Evolutionary conservation across 2,113 vertebrate genomes (phyloP), one percentile per base, ranked within the genome.

Genomic region (Phaethornis superciliosus): DNA sequence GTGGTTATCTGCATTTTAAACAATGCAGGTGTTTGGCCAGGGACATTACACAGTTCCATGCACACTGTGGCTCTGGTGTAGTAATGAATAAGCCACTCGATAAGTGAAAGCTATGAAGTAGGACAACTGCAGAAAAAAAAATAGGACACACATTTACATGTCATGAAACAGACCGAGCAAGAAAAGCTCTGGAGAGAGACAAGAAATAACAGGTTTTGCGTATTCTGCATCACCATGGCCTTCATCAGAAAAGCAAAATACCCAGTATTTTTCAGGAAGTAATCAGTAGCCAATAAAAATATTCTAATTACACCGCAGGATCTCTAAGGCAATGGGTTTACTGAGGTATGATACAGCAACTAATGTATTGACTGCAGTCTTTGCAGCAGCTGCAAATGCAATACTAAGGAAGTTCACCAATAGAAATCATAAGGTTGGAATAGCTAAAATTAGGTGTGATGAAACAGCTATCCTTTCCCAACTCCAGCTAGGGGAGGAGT

Each of bases 41-140:
- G 55, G 77, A 22, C 46, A 23, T 37, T 22, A 21, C 1, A 14
- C 15, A 10, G 28, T 8, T 21, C 33, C 70, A 69, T 47, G 16
- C 40, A 15, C 12, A 4, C 49, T 12, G 30, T 5, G 17, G 15
- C 6, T 4, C 58, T 21, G 15, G 44, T 20, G 67, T 35, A 88
- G 85, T 28, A 91, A 81, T 17, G 71, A 88, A 69, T 40, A 59
- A 83, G 35, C 56, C 91, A 69, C 44, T 89, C 80, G 52, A 1
- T 2, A 56, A 71, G 54, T 15, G 72, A 94, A 59, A 81, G 90
- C 65, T 33, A 46, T 60, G 56, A 88, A 94, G 83, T 5, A 93
- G 88, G 88, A 81, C 76, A 79, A 90, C 72, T 35, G 72, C 68
- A 54, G 89, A 18, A 46, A 12, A 64, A 69, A 86, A 95, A 92